These are phyloP conservation scores for Aphaenogaster ashmeadi DNA, from an alignment of 1,140 invertebrate genomes.

Conservation along the genomic window DNA sequence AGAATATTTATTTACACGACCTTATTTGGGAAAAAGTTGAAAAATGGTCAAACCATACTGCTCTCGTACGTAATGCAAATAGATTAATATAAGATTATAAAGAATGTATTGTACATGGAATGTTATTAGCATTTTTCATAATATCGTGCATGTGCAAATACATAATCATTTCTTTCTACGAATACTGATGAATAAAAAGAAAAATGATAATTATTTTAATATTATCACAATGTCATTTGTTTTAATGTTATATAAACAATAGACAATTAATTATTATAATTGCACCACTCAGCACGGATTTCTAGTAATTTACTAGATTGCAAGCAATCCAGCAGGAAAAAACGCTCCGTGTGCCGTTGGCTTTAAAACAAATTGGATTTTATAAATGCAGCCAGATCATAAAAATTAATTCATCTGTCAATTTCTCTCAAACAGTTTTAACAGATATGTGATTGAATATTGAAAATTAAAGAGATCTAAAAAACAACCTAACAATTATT, in stretches of 20 bases:
- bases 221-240: not conserved
- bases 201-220: not conserved
- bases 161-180: not conserved
- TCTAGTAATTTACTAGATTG: too few species aligned
- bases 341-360: too few species aligned
- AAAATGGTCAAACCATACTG: constrained; percentile 88
- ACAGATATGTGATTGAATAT: not conserved
- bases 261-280: not conserved
- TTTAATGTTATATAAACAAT: not conserved
- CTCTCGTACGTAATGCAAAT: constrained; percentile 86
- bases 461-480: not conserved
- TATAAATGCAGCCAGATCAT: not conserved
- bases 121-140: not conserved
- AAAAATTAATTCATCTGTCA: not conserved
- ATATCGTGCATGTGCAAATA: not conserved
- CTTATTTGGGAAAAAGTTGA: constrained; percentile 89
- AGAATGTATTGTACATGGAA: not conserved
- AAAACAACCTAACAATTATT: not conserved
- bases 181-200: not conserved
- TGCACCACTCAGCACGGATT: too few species aligned
- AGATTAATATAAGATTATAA: constrained; percentile 11
- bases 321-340: too few species aligned
- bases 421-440: not conserved
- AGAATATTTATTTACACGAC: constrained; percentile 86
- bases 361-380: not conserved